Conservation (phyloP, 2,797 vertebrate genomes). For the Chelidonichthys spinosus region DNA sequence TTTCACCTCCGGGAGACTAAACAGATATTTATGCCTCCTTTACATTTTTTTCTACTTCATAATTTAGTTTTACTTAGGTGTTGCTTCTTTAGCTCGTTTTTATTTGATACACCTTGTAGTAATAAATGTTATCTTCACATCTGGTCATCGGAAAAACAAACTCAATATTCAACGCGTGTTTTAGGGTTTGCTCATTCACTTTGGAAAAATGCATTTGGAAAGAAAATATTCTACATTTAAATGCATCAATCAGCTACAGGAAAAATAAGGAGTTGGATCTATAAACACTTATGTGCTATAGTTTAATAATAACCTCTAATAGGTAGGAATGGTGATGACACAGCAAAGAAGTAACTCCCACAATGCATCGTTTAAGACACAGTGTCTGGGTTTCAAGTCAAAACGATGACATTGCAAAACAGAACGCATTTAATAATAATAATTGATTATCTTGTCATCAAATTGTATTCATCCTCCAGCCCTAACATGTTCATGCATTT, state of each 20-base stretch:
- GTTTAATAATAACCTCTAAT: neutral
- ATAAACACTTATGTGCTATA: neutral
- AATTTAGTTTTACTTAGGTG: neutral
- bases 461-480: no score
- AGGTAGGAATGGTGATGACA: no score
- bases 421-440: no score
- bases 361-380: no score
- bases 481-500: no score
- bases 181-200: no score
- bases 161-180: neutral
- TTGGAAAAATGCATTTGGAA: neutral
- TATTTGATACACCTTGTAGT: neutral
- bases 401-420: no score
- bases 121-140: neutral
- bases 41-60: neutral
- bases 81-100: neutral
- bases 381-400: no score
- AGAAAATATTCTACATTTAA: neutral
- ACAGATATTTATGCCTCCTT: neutral
- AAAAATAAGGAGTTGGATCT: no score
- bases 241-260: no score
- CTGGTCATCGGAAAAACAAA: neutral
- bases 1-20: neutral
- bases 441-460: no score
- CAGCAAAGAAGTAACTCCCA: no score